phyloP scores from a whole-genome alignment of 2,113 vertebrate genomes.

The Chitala chitala region DNA sequence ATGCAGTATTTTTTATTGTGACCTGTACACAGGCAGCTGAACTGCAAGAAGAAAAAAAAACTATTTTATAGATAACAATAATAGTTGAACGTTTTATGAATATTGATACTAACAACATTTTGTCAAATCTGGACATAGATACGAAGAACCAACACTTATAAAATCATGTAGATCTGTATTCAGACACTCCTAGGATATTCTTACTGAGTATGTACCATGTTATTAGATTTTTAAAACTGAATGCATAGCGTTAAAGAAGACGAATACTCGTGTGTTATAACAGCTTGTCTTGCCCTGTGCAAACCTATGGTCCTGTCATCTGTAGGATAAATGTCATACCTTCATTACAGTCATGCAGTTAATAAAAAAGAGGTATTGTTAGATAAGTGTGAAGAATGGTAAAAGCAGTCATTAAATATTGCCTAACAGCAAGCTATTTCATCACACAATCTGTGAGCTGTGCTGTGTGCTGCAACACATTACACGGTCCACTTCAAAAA shows the following conservation, averaged over 20 bases:
- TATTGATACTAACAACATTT: too few relatives aligned
- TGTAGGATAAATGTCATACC: not conserved
- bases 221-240: conserved; percentile 11
- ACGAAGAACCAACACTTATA: too few relatives aligned
- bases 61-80: too few relatives aligned
- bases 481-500: too few relatives aligned
- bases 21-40: too few relatives aligned
- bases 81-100: too few relatives aligned
- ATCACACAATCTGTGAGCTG: too few relatives aligned
- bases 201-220: conserved; percentile 1
- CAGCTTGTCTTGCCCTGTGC: not conserved
- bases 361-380: conserved; percentile 9
- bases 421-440: not conserved
- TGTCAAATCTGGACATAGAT: too few relatives aligned
- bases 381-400: not conserved
- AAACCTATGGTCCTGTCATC: not conserved
- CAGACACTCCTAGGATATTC: not conserved
- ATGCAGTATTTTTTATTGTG: too few relatives aligned
- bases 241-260: not conserved
- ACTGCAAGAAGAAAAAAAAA: too few relatives aligned
- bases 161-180: too few relatives aligned
- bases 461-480: too few relatives aligned
- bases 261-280: conserved; percentile 5
- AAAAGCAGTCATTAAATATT: not conserved
- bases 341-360: not conserved